Evolutionary conservation across 2,113 vertebrate species (phyloP).

Genomic region (Hemibates koningsi): DNA sequence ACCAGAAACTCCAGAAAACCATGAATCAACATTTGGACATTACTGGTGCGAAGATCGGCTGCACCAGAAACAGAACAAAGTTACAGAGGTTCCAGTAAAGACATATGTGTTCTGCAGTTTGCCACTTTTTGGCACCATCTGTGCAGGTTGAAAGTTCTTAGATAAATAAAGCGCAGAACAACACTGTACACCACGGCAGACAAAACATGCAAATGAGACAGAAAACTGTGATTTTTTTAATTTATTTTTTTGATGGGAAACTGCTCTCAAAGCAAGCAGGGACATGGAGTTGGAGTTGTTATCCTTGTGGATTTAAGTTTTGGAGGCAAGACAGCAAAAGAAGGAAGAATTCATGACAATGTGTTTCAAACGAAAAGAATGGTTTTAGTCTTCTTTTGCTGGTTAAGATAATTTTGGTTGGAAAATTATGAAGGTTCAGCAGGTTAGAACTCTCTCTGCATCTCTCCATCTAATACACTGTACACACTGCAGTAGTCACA

Average conservation of each 20-base stretch:
- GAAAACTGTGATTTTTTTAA: accelerated
- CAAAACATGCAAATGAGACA: not conserved
- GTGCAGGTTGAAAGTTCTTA: not conserved
- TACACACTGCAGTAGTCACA: not conserved
- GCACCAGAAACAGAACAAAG: not conserved
- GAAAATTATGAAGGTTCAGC: not conserved
- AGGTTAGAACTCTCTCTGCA: not conserved
- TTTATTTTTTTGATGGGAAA: not conserved
- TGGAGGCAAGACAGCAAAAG: not conserved
- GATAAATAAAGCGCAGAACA: not conserved
- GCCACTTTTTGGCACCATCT: not conserved
- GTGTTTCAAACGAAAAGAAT: not conserved
- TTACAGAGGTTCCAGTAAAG: not conserved
- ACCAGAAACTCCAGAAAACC: not conserved
- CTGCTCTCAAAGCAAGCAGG: not conserved
- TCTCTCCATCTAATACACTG: not conserved
- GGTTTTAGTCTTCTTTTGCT: not conserved
- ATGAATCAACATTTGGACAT: not conserved
- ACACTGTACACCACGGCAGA: not conserved
- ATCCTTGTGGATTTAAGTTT: not conserved
- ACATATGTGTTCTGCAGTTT: not conserved
- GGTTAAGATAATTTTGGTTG: not conserved
- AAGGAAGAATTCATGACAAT: not conserved
- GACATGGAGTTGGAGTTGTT: not conserved
- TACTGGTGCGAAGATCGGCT: not conserved